These are phyloP conservation scores for Hydropsyche betteni DNA, from an alignment of 2,888 invertebrate genomes.

Conservation along the genomic window DNA sequence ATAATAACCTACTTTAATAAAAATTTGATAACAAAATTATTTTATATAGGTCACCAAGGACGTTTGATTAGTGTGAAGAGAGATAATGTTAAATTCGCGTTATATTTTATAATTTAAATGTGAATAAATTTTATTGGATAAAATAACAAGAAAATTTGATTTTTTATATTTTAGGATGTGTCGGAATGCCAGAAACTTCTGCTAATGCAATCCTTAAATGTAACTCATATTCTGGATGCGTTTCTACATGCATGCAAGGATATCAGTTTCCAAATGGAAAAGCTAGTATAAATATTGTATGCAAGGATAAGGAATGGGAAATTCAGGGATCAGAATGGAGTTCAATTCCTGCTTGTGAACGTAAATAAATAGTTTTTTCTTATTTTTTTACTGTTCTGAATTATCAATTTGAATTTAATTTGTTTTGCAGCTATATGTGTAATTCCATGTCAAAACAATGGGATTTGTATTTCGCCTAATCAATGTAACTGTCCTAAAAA, in stretches of 20 bases:
- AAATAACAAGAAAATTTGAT: conserved; percentile 6
- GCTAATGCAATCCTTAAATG: conserved; percentile 55
- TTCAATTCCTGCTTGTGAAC: conserved; percentile 70
- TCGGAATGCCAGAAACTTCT: conserved; percentile 29
- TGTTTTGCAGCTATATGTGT: conserved; percentile 74
- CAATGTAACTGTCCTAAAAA: conserved; percentile 79
- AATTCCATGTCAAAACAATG: conserved; percentile 81
- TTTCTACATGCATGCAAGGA: conserved; percentile 61
- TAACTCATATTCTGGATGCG: conserved; percentile 62
- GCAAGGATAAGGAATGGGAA: conserved; percentile 63
- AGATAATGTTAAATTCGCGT: too few species aligned
- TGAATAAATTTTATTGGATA: not conserved
- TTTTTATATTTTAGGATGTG: conserved; percentile 18
- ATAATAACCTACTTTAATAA: too few species aligned
- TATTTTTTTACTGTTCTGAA: not conserved
- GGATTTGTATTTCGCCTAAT: conserved; percentile 79
- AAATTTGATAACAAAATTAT: too few species aligned
- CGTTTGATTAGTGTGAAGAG: too few species aligned
- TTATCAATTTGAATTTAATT: not conserved
- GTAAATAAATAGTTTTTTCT: conserved; percentile 58
- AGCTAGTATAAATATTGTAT: conserved; percentile 60
- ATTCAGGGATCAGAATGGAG: conserved; percentile 60
- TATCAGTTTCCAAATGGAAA: conserved; percentile 68
- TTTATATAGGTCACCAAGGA: too few species aligned
- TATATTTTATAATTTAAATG: too few species aligned